phyloP scores from a whole-genome alignment of 2,113 vertebrate species.

The Corythornis vintsioides region DNA sequence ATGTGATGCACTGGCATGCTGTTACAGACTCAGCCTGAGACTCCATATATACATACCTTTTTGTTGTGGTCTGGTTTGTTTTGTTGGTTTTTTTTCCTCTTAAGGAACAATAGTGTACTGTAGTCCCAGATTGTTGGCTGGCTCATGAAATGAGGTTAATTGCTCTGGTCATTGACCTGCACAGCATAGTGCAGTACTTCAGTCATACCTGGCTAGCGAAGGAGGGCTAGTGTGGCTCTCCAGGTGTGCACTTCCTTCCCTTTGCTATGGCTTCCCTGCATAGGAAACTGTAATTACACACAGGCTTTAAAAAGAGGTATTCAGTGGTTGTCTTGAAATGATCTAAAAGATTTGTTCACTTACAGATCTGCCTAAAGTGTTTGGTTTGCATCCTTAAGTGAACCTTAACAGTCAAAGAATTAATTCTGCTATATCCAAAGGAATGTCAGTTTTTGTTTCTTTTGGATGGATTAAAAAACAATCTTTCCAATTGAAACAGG shows the following conservation, averaged over 20 bases:
- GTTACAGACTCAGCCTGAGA: background rate
- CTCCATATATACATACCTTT: background rate
- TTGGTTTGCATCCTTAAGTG: background rate
- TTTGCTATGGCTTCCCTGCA: background rate
- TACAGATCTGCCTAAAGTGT: background rate
- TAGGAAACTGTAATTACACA: background rate
- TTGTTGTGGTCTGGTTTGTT: background rate
- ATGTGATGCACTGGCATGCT: background rate
- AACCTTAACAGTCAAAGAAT: rapidly evolving
- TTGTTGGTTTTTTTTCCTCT: background rate
- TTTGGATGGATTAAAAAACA: background rate
- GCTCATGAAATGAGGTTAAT: background rate
- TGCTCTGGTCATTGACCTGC: background rate
- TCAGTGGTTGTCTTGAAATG: background rate
- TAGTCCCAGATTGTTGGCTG: background rate
- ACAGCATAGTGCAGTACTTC: background rate
- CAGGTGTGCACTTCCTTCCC: background rate
- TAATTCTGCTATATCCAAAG: background rate
- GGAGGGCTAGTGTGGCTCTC: background rate
- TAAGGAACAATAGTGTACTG: background rate
- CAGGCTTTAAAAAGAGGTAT: background rate
- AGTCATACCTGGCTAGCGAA: background rate
- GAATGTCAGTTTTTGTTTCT: background rate
- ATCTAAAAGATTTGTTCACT: background rate
- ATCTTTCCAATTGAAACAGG: background rate